These are phyloP conservation scores for Cuniculus paca DNA, from an alignment of 2,797 vertebrate genomes.

Conservation along the genomic window DNA sequence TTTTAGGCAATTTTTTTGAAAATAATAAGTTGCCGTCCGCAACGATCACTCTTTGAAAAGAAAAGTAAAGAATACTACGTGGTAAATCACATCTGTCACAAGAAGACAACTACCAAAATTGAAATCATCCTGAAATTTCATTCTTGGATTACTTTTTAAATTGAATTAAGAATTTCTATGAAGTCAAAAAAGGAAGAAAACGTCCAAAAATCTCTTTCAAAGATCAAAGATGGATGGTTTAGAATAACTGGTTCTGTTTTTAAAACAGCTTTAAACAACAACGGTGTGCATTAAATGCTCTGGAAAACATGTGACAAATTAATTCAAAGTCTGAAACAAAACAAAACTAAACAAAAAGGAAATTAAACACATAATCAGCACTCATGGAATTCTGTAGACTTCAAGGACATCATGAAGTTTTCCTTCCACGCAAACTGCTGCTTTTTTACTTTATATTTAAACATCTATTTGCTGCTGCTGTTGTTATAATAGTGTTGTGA, in stretches of 20 bases:
- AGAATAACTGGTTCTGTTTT: neutral
- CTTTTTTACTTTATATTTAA: slow-evolving; percentile 76
- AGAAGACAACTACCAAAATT: slow-evolving; percentile 28
- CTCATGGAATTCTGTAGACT: slow-evolving; percentile 58
- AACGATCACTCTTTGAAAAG: neutral
- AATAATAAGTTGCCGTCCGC: neutral
- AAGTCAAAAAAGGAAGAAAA: slow-evolving; percentile 24
- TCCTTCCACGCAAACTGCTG: slow-evolving; percentile 58
- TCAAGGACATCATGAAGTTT: slow-evolving; percentile 68
- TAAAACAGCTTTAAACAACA: slow-evolving; percentile 73
- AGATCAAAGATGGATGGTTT: slow-evolving; percentile 30
- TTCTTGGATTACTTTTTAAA: slow-evolving; percentile 44
- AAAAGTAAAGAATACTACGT: neutral
- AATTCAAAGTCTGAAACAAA: slow-evolving; percentile 76
- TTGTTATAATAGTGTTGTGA: neutral
- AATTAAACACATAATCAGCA: slow-evolving; percentile 77
- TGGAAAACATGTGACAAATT: slow-evolving; percentile 31
- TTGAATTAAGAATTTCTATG: neutral
- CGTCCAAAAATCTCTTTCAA: slow-evolving; percentile 41
- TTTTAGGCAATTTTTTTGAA: neutral
- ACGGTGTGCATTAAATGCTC: slow-evolving; percentile 55
- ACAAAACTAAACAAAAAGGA: slow-evolving; percentile 62
- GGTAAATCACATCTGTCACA: neutral
- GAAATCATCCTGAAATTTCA: neutral
- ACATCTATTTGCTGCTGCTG: neutral